Conservation (phyloP, 2,888 invertebrate genomes). For the Parthenolecanium corni region DNA sequence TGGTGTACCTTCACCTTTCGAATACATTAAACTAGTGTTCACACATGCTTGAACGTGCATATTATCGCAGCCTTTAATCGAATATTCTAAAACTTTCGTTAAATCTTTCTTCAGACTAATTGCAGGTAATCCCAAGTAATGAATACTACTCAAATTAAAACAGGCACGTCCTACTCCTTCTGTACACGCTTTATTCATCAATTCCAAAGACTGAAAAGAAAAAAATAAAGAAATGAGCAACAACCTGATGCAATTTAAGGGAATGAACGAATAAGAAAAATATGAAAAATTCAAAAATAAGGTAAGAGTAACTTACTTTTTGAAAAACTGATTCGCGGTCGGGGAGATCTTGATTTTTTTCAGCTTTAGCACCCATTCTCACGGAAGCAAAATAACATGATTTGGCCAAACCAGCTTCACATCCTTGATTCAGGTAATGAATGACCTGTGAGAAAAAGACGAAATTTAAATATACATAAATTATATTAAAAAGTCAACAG, state of each 20-base stretch:
- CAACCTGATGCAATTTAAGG: neutral
- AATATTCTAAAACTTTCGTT: constrained; percentile 64
- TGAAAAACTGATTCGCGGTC: constrained; percentile 10
- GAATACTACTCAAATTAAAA: constrained; percentile 68
- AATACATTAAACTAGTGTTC: constrained; percentile 79
- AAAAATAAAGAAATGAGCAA: neutral
- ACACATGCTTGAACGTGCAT: constrained; percentile 73
- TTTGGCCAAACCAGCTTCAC: constrained; percentile 52
- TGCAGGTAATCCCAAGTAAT: constrained; percentile 53
- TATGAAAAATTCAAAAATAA: neutral
- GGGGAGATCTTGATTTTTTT: constrained; percentile 3
- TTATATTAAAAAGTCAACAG: neutral
- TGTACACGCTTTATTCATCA: constrained; percentile 45
- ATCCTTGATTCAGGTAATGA: constrained; percentile 60
- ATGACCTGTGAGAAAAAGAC: constrained; percentile 31
- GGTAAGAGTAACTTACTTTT: neutral
- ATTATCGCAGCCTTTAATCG: constrained; percentile 67
- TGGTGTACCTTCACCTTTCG: constrained; percentile 68
- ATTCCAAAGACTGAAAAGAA: constrained; percentile 40
- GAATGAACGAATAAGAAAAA: neutral
- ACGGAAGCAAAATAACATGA: constrained; percentile 45
- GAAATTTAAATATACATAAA: too few species aligned
- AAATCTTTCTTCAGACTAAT: constrained; percentile 47
- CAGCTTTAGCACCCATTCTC: constrained; percentile 23
- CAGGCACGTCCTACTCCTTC: constrained; percentile 57